Percentiles rank a stretch among this genome's conserved stretches.
These are phyloP conservation scores for Metellina segmentata DNA, from an alignment of 2,888 invertebrate species.

Conservation along the genomic window DNA sequence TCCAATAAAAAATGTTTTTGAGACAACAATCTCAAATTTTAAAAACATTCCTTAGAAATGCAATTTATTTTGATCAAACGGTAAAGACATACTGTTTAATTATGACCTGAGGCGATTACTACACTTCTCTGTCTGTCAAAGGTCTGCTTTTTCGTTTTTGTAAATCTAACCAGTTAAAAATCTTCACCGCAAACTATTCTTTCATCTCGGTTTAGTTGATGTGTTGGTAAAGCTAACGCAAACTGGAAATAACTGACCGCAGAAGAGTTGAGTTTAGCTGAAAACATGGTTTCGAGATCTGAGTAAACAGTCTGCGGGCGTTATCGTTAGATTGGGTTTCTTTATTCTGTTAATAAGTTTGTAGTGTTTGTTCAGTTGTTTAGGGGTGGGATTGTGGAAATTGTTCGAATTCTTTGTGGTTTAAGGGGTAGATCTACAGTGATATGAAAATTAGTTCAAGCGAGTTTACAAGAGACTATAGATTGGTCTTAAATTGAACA, in stretches of 20 bases:
- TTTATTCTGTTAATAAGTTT: too few species aligned
- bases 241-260: neutral
- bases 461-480: too few species aligned
- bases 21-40: neutral
- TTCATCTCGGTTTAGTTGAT: neutral
- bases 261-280: neutral
- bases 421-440: too few species aligned
- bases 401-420: too few species aligned
- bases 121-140: neutral
- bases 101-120: neutral
- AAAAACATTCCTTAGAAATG: neutral
- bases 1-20: neutral
- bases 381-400: too few species aligned
- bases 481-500: too few species aligned
- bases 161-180: neutral
- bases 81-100: neutral
- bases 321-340: neutral
- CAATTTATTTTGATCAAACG: neutral
- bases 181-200: neutral
- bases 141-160: neutral
- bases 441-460: too few species aligned
- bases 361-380: too few species aligned
- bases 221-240: neutral
- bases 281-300: neutral
- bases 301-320: neutral